phyloP scores from a whole-genome alignment of 2,113 vertebrate species.

The Sclerurus mexicanus region DNA sequence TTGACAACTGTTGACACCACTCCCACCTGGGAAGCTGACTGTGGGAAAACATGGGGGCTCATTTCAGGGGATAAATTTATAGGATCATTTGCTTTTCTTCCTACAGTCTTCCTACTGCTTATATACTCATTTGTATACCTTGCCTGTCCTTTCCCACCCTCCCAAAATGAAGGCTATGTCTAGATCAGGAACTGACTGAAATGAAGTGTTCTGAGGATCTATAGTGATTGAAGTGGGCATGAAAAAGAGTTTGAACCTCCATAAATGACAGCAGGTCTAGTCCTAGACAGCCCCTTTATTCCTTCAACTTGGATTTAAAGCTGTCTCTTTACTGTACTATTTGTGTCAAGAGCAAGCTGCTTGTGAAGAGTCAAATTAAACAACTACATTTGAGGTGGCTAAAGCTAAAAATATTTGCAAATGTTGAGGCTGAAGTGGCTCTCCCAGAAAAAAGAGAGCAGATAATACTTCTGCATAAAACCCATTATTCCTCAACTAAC shows the following conservation, averaged over 20 bases:
- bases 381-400: neutral
- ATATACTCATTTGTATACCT: neutral
- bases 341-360: neutral
- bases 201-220: neutral
- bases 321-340: neutral
- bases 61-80: neutral
- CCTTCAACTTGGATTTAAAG: neutral
- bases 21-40: neutral
- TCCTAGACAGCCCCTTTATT: neutral
- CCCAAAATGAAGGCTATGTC: neutral
- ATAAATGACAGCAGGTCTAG: neutral
- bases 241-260: neutral
- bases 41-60: neutral
- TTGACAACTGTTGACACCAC: neutral
- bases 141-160: neutral
- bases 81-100: neutral
- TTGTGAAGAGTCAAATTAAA: neutral
- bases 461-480: neutral
- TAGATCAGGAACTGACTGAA: neutral
- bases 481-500: neutral
- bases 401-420: neutral
- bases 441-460: neutral
- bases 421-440: neutral
- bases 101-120: neutral
- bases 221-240: neutral